Percentiles rank a stretch among this genome's conserved stretches.
These are phyloP conservation scores for Aradophagus sp. DNA, from an alignment of 1,140 invertebrate genomes.

Conservation along the genomic window DNA sequence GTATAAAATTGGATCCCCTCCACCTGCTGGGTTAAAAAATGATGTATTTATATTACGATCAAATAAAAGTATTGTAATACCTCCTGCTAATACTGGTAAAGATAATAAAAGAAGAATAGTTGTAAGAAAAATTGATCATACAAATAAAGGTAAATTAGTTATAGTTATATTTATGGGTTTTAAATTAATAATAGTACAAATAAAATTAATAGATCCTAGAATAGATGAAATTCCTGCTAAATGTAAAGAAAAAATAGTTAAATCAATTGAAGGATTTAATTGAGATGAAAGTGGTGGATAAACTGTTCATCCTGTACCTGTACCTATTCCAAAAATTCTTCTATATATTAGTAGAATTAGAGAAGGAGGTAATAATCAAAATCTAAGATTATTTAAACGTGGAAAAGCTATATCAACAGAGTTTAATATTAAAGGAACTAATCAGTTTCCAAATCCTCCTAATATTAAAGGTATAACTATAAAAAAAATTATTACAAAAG, in stretches of 20 bases:
- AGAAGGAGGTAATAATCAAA: slow-evolving; percentile 81
- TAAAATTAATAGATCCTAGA: slow-evolving; percentile 81
- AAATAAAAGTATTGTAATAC: slow-evolving; percentile 82
- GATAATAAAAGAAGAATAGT: slow-evolving; percentile 80
- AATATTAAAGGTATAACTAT: slow-evolving; percentile 86
- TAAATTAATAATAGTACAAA: slow-evolving; percentile 79
- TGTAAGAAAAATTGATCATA: slow-evolving; percentile 82
- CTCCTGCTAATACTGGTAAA: slow-evolving; percentile 82
- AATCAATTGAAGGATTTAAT: slow-evolving; percentile 79
- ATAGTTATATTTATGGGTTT: slow-evolving; percentile 68
- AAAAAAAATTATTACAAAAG: slow-evolving; percentile 87
- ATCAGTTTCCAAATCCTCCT: slow-evolving; percentile 86
- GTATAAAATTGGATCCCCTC: slow-evolving; percentile 82
- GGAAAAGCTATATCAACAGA: slow-evolving; percentile 84
- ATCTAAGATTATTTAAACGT: slow-evolving; percentile 86
- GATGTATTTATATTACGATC: slow-evolving; percentile 83
- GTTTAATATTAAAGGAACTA: slow-evolving; percentile 83
- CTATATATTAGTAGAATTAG: slow-evolving; percentile 77
- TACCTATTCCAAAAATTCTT: slow-evolving; percentile 77
- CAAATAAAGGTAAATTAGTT: slow-evolving; percentile 77
- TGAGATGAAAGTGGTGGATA: slow-evolving; percentile 80
- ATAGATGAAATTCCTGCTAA: slow-evolving; percentile 81
- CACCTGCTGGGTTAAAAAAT: slow-evolving; percentile 81
- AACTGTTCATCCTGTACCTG: slow-evolving; percentile 81
- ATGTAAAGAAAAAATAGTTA: slow-evolving; percentile 81